Evolutionary conservation across 92 coral and sea anemone genomes (phyloP).

Genomic region (Phenganax subtilis): DNA sequence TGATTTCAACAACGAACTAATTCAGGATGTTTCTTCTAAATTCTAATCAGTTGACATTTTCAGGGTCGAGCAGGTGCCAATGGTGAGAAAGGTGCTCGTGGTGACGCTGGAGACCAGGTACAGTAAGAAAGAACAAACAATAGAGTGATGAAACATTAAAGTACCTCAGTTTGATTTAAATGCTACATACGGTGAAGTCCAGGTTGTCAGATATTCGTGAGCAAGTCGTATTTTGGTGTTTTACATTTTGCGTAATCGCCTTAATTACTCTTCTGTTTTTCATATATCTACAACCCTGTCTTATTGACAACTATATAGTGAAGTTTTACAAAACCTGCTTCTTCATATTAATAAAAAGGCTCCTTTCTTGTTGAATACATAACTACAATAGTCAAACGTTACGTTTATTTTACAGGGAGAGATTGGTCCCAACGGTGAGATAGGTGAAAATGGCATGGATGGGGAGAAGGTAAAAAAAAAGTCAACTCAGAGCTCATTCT

Average conservation of each 20-base stretch:
- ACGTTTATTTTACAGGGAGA: slow-evolving; percentile 10
- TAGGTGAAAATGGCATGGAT: neutral
- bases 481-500: neutral
- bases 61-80: slow-evolving; percentile 4
- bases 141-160: too few species aligned
- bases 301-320: too few species aligned
- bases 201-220: too few species aligned
- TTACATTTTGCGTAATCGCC: too few species aligned
- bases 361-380: neutral
- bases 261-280: too few species aligned
- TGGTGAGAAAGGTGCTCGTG: slow-evolving; percentile 14
- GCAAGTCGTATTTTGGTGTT: too few species aligned
- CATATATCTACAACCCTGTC: too few species aligned
- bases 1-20: too few species aligned
- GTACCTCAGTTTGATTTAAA: too few species aligned
- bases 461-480: neutral
- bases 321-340: too few species aligned
- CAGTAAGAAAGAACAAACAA: too few species aligned
- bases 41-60: neutral
- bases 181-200: too few species aligned
- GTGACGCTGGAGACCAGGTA: slow-evolving; percentile 9
- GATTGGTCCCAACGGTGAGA: slow-evolving; percentile 1
- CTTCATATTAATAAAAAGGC: neutral
- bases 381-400: neutral
- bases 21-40: neutral